These are phyloP conservation scores for Shargacucullia verbasci DNA, from an alignment of 2,888 invertebrate species.

Conservation along the genomic window DNA sequence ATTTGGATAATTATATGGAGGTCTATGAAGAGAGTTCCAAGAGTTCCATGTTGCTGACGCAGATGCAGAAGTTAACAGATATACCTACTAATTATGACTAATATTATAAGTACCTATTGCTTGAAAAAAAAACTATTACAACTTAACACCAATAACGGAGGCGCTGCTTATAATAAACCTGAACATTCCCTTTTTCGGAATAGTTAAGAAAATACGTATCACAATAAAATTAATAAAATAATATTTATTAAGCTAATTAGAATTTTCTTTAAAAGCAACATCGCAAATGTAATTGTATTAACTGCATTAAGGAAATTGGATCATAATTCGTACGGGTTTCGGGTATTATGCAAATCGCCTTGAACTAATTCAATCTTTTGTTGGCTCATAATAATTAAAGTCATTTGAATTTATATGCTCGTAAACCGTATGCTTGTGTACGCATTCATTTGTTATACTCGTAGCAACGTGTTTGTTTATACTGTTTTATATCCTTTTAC, in stretches of 20 bases:
- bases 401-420: constrained; percentile 65
- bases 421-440: constrained; percentile 55
- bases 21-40: too few species aligned
- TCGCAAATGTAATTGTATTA: constrained; percentile 40
- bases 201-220: neutral
- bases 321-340: constrained; percentile 46
- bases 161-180: too few species aligned
- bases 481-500: constrained; percentile 38
- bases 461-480: constrained; percentile 35
- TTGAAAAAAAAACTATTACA: too few species aligned
- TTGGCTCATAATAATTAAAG: constrained; percentile 69
- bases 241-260: constrained; percentile 19
- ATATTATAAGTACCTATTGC: too few species aligned
- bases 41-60: too few species aligned
- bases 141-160: too few species aligned
- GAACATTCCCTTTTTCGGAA: too few species aligned
- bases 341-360: constrained; percentile 67
- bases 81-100: too few species aligned
- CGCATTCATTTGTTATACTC: constrained; percentile 42
- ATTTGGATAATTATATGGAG: too few species aligned
- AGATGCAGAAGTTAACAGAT: too few species aligned
- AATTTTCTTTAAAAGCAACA: constrained; percentile 25
- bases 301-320: constrained; percentile 51
- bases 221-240: neutral
- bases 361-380: constrained; percentile 68